Evolutionary conservation across 2,888 invertebrate species (phyloP), one percentile per base, ranked within the genome.

Genomic region (Acheta domesticus): DNA sequence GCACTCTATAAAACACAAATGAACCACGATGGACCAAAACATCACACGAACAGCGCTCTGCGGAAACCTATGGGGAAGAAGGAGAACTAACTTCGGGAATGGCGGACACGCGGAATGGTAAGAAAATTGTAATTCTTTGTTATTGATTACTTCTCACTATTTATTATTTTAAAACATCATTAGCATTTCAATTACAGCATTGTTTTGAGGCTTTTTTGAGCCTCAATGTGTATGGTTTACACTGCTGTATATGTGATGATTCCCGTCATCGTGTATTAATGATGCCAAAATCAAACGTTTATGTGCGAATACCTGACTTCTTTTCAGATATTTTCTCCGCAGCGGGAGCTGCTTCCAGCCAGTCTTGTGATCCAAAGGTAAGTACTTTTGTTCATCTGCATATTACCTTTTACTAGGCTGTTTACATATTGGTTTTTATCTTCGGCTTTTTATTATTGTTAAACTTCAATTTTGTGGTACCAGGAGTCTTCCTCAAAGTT

Each of bases 101-200:
- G 62, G 62, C 62, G 62, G 62, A 62, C n/a, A 62, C 62, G 62
- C 62, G 62, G 62, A 62, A 62, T 62, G 62, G 62, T 62, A 62
- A 62, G 14, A 62, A 62, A 19, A 62, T 14, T 62, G 62, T 62
- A 62, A 62, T 62, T 62, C n/a, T 62, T 62, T 14, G n/a, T 62
- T 62, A 62, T 62, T 62, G 14, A n/a, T n/a, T 62, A 62, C 11
- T 19, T 62, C 5, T 8, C 36, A 5, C 36, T 36, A 36, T 36
- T 36, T 36, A 36, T 36, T 36, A 36, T 8, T 36, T 36, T 36
- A 36, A 36, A 36, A 5, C 8, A 8, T 8, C 36, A 36, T 36
- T 36, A 36, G 36, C 36, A 36, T 36, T 8, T 36, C 36, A 36
- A 36, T 36, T 36, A 36, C 36, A 8, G 36, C 36, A 8, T 36